Base-by-base conservation (phyloP, 1,140 invertebrate genomes). In the Chironomus tepperi region DNA sequence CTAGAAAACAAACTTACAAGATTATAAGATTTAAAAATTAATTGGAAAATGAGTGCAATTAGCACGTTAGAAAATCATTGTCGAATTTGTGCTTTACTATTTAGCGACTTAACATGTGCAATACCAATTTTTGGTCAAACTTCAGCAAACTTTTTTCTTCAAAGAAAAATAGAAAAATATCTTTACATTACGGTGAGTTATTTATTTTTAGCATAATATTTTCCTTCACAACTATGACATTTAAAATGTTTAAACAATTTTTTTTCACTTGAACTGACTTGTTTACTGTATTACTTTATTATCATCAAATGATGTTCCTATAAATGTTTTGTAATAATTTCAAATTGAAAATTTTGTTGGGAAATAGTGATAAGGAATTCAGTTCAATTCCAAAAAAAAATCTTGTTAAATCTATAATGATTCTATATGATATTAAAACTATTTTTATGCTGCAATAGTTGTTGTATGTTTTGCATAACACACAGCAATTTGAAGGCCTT, bases 181-280 rank as follows among this genome's bases (percentile, higher is more conserved):
- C 65, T 70, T 18, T 70, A 70, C 19, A 70, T 70, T 21, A 70
- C 65, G n/a, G 65, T 70, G 18, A 70, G 65, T 70, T 70, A 70
- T 70, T 21, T 70, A 70, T 70, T 70, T 70, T 70, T 21, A 70
- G 65, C 65, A 70, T 57, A 57, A 57, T 57, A 57, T n/a, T 12
- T 57, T 70, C 24, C 24, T 34, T 34, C 24, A 34, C 24, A 34
- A 2, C 24, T 34, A 34, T 34, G 24, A 34, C 24, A 34, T 34
- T 34, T 34, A 34, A 34, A 34, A 34, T 34, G 24, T 34, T 34
- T 34, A 34, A 34, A 34, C 24, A 34, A 34, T 34, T 34, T 34
- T 34, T 34, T 34, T 34, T 12, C 8, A 10, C 10, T 57, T 2
- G n/a, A 57, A 57, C n/a, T 10, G 1, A 57, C 2, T 57, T 57